phyloP scores from a whole-genome alignment of 2,888 invertebrate species.

The Galerucella pusilla region DNA sequence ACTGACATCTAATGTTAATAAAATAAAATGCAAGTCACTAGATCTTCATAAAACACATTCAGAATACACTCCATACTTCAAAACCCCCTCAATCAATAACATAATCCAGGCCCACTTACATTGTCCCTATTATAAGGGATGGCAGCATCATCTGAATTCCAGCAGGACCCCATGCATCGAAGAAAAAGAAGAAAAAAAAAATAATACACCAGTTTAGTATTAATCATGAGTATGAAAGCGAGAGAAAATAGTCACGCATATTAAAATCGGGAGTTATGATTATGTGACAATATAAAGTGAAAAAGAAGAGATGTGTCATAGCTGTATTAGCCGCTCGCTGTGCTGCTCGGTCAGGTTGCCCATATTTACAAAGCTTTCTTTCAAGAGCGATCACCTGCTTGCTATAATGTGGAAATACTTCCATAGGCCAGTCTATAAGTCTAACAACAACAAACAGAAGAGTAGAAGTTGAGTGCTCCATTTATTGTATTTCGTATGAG shows the following conservation, averaged over 20 bases:
- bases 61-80: not conserved
- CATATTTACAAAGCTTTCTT: conserved; percentile 50
- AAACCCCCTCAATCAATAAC: not conserved
- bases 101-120: not conserved
- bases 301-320: conserved; percentile 58
- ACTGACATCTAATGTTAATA: not conserved
- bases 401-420: conserved; percentile 27
- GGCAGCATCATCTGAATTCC: conserved; percentile 47
- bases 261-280: conserved; percentile 64
- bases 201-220: conserved; percentile 57
- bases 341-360: conserved; percentile 57
- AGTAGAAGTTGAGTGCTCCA: too few species aligned
- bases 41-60: not conserved
- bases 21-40: conserved; percentile 2
- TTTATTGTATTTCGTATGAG: too few species aligned
- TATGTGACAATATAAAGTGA: conserved; percentile 63
- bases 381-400: conserved; percentile 43
- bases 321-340: conserved; percentile 56
- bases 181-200: conserved; percentile 32
- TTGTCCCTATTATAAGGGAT: conserved; percentile 23
- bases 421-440: not conserved
- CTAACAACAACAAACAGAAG: not conserved
- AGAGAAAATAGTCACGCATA: conserved; percentile 59
- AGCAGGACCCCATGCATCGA: conserved; percentile 52
- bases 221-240: conserved; percentile 55